Evolutionary conservation across 1,140 invertebrate genomes (phyloP), one percentile per base, ranked within the genome.

Genomic region (Amyelois transitella): DNA sequence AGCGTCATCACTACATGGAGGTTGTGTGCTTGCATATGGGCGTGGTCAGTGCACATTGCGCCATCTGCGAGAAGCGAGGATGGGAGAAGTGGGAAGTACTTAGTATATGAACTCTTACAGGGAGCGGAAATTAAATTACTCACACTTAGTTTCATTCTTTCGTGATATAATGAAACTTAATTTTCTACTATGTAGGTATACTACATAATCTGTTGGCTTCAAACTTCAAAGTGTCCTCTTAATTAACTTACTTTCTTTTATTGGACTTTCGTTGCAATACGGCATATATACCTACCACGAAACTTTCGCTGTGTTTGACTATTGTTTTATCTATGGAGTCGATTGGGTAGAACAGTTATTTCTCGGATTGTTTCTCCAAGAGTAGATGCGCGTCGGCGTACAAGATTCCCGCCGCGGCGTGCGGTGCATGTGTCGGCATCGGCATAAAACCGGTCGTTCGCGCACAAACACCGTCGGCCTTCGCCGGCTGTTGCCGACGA

Each of bases 1-100:
- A 72, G 59, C 83, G 80, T 84, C 81, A 86, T 81, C 75, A 71
- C 68, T 55, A 57, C 59, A 64, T 48, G 59, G 66, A 65, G 64
- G 65, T 64, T 59, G 56, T 58, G 64, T 52, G 65, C 66, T 72
- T 77, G 66, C 62, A 60, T 58, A 56, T 66, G 74, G 81, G 81
- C 69, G 77, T 80, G 73, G 69, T 54, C 58, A 64, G 22, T 69
- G 62, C 60, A 66, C 53, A 58, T 50, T 66, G 60, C 50, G 63
- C 53, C 57, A 57, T 55, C 51, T 54, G 19, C 47, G 18, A 51
- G 55, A 4, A 38, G 32, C 6, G n/a, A 14, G 6, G n/a, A 38
- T 12, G 25, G 17, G 12, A 38, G 32, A 3, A 2, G 3, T 38
- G 1, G 32, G n/a, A n/a, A n/a, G n/a, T n/a, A n/a, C n/a, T n/a